Base-by-base conservation (phyloP, 1,140 invertebrate species). In the Uloborus diversus region DNA sequence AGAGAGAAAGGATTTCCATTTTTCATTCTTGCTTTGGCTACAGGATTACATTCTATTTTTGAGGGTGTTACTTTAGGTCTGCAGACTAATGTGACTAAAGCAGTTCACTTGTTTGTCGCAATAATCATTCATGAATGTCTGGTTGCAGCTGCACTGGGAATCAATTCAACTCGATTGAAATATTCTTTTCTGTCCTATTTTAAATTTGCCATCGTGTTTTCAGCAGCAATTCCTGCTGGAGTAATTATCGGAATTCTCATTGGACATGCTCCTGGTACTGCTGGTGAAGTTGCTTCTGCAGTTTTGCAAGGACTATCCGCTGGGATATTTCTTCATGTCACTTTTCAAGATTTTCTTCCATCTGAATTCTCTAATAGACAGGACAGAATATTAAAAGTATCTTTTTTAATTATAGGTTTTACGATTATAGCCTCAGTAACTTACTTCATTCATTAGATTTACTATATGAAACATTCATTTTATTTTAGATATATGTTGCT, bases 11-110 rank as follows among this genome's bases (percentile, higher is more conserved):
- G 82, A 9, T 61, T 87, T 11, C 65, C 83, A 11, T 86, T 85
- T 71, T 79, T 87, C 33, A 66, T 88, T n/a, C 81, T 88, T 7
- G 78, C 87, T 23, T 73, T 88, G 28, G 87, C 86, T 9, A 82
- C 87, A 9, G 85, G 87, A 25, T 73, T 87, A 47, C 87, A 88
- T 81, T 87, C 86, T 4, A 62, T 88, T 14, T 88, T 88, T 78
- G 87, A 88, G 85, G 87, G 87, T 37, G 80, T 89, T 25, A 86
- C 88, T 14, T 80, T 88, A 17, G 87, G 87, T 17, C 83, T 88
- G 17, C 86, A 87, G 68, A 85, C 81, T 23, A 78, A 83, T 42
- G 59, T 59, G 13, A 68, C 76, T 11, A 84, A 83, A 66, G 85
- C 87, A 25, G 61, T 87, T 28, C 87, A 85, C 59, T 73, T 89